phyloP scores from a whole-genome alignment of 2,888 invertebrate species.

The Tolmerus cingulatus region DNA sequence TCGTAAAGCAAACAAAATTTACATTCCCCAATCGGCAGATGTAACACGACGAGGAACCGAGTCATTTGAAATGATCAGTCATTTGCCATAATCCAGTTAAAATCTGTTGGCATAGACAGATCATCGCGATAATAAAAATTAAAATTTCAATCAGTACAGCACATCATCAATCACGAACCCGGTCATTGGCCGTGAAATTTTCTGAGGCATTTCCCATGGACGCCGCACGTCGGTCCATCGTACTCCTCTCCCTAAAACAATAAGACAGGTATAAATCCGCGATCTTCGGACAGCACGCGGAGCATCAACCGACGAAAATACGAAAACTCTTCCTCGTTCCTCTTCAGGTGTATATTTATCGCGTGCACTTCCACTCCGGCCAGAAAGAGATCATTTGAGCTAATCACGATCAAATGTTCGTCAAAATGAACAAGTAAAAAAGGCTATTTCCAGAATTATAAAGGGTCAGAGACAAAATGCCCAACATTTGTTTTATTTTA shows the following conservation, averaged over 20 bases:
- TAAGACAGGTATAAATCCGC: neutral
- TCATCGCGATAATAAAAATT: constrained; percentile 35
- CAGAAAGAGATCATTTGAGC: constrained; percentile 29
- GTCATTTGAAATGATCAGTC: constrained; percentile 16
- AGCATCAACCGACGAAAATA: neutral
- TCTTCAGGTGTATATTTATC: constrained; percentile 45
- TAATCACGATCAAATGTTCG: constrained; percentile 42
- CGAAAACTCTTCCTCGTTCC: neutral
- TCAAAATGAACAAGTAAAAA: neutral
- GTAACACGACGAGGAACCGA: neutral
- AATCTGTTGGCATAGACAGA: constrained; percentile 36
- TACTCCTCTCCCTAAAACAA: neutral
- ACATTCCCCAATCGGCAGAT: neutral
- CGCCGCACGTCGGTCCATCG: neutral
- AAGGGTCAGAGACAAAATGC: neutral
- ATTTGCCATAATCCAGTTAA: constrained; percentile 26
- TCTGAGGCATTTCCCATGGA: constrained; percentile 37
- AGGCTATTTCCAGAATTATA: neutral
- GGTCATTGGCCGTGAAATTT: constrained; percentile 41
- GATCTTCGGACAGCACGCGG: neutral
- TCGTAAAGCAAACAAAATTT: neutral
- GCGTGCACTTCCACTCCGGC: constrained; percentile 22
- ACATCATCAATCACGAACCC: constrained; percentile 39
- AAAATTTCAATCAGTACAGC: constrained; percentile 42
- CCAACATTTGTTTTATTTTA: neutral